These are phyloP conservation scores for Papilio gigon DNA, from an alignment of 2,888 invertebrate species.

Conservation along the genomic window DNA sequence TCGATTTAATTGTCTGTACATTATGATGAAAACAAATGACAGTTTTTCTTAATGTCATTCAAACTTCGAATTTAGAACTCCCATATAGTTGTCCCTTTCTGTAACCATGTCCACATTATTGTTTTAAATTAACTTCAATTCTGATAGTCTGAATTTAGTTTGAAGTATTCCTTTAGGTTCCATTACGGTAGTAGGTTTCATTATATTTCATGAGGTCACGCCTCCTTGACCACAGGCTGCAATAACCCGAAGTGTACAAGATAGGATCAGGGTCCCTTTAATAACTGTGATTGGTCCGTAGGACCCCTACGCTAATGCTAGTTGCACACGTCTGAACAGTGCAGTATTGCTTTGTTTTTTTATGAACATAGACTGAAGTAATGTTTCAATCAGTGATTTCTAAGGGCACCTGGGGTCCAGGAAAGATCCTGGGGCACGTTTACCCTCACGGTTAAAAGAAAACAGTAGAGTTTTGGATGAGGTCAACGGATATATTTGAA, in stretches of 20 bases:
- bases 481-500: too few relatives aligned
- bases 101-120: neutral
- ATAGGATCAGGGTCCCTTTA: slow-evolving; percentile 45
- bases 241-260: slow-evolving; percentile 43
- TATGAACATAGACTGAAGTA: too few relatives aligned
- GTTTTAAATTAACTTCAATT: neutral
- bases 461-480: too few relatives aligned
- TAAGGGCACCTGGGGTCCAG: too few relatives aligned
- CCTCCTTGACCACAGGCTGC: slow-evolving; percentile 40
- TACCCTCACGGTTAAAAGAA: too few relatives aligned
- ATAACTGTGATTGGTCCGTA: slow-evolving; percentile 46
- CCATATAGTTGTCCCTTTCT: too few relatives aligned
- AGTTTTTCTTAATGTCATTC: too few relatives aligned
- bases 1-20: neutral
- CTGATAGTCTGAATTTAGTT: neutral
- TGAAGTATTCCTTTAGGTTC: slow-evolving; percentile 28
- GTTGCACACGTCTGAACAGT: too few relatives aligned
- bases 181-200: slow-evolving; percentile 38
- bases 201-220: slow-evolving; percentile 43
- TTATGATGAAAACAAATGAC: neutral
- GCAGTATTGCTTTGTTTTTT: too few relatives aligned
- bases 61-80: too few relatives aligned
- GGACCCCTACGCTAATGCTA: slow-evolving; percentile 29
- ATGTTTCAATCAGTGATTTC: too few relatives aligned
- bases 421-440: too few relatives aligned